Conservation (phyloP, 2,113 vertebrate species). For the Oncorhynchus mykiss region DNA sequence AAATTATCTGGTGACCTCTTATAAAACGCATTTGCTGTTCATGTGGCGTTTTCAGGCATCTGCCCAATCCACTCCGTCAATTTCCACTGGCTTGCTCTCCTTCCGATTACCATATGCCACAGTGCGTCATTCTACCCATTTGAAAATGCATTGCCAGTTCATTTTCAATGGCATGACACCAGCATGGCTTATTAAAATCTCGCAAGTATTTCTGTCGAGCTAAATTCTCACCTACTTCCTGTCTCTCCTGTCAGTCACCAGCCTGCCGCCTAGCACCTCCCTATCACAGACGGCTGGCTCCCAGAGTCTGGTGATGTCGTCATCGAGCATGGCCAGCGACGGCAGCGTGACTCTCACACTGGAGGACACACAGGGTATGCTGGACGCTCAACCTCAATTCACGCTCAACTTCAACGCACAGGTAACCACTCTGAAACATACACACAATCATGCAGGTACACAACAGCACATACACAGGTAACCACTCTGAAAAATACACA, state of each 20-base stretch:
- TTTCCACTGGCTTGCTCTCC: too few species aligned
- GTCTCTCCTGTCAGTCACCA: conserved; percentile 63
- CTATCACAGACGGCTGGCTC: conserved; percentile 80
- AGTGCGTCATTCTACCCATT: too few species aligned
- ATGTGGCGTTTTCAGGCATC: too few species aligned
- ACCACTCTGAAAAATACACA: too few species aligned
- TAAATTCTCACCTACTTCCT: conserved; percentile 19
- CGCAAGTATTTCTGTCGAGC: background rate
- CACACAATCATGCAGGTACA: background rate
- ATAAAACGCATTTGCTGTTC: too few species aligned
- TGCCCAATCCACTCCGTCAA: too few species aligned
- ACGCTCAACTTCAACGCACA: conserved; percentile 92
- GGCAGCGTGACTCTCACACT: conserved; percentile 92
- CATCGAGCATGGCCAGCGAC: conserved; percentile 82
- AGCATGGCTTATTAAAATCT: too few species aligned
- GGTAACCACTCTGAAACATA: conserved; percentile 62
- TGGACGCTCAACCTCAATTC: conserved; percentile 79
- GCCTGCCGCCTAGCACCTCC: conserved; percentile 77
- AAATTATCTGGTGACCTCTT: too few species aligned
- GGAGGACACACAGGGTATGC: conserved; percentile 91
- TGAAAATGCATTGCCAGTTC: too few species aligned
- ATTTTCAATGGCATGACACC: too few species aligned
- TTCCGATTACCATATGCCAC: too few species aligned
- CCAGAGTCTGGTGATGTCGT: conserved; percentile 91
- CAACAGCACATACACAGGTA: too few species aligned